Percentiles rank a stretch among this genome's conserved stretches.
Evolutionary conservation across 2,113 vertebrate genomes (phyloP).

Genomic region (Labeo catla): DNA sequence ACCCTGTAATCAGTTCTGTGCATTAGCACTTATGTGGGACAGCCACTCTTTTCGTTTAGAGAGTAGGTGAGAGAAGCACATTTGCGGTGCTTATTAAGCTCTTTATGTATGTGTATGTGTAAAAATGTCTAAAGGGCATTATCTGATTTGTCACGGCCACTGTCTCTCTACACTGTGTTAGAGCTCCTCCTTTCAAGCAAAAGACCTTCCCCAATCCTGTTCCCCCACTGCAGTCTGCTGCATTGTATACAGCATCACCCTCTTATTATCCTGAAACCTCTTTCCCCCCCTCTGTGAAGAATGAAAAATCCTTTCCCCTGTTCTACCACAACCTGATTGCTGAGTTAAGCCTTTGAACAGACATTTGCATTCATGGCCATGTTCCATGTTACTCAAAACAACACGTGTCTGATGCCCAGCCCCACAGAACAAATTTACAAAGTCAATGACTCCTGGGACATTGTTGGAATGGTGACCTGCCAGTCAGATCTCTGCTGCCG

Average conservation of each 20-base stretch:
- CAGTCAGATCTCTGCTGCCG: not conserved
- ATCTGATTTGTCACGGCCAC: constrained; percentile 30
- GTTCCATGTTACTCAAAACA: constrained; percentile 51
- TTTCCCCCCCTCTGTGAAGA: constrained; percentile 60
- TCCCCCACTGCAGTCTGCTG: not conserved
- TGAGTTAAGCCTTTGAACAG: constrained; percentile 45
- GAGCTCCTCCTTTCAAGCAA: constrained; percentile 60
- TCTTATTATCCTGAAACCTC: constrained; percentile 48
- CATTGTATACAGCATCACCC: constrained; percentile 21
- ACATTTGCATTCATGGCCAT: constrained; percentile 12
- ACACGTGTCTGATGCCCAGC: constrained; percentile 27
- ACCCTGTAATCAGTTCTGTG: constrained; percentile 56
- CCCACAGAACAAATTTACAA: constrained; percentile 56
- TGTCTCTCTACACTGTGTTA: constrained; percentile 46
- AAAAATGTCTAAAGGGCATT: constrained; percentile 32
- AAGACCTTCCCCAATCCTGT: constrained; percentile 1
- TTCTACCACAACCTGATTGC: constrained; percentile 58
- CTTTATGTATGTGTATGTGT: constrained; percentile 27
- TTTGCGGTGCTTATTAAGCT: constrained; percentile 42
- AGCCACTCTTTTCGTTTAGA: constrained; percentile 32
- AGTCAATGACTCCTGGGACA: constrained; percentile 59
- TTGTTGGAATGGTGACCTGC: constrained; percentile 43
- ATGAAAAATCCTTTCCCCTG: constrained; percentile 64
- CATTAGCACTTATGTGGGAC: constrained; percentile 55
- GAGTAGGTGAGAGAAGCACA: constrained; percentile 58